These are phyloP conservation scores for Hexactinellida sp. DNA, from an alignment of 37 sponge, comb jelly and placozoan genomes.

Conservation along the genomic window DNA sequence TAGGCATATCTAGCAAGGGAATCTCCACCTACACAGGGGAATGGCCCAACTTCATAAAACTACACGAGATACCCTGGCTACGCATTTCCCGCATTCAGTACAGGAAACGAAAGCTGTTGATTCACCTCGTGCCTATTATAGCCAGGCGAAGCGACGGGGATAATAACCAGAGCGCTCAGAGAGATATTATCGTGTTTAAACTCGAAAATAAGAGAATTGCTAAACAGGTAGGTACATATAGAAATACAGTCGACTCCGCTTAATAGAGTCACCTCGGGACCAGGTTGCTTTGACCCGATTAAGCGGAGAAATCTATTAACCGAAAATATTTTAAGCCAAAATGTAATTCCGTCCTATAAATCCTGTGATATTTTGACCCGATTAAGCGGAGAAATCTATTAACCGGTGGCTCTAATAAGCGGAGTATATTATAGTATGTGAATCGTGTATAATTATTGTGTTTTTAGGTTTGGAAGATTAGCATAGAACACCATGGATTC, in stretches of 20 bases:
- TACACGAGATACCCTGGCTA: conserved; percentile 5
- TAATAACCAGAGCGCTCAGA: background rate
- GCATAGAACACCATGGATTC: conserved; percentile 5
- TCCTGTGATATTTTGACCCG: too few species aligned
- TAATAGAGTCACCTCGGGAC: too few species aligned
- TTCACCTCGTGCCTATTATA: background rate
- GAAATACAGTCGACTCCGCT: too few species aligned
- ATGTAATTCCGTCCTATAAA: too few species aligned
- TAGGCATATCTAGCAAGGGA: background rate
- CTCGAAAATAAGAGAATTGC: background rate
- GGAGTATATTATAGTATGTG: background rate
- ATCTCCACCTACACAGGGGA: background rate
- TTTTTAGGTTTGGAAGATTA: background rate
- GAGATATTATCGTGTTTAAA: background rate
- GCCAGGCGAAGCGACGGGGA: background rate
- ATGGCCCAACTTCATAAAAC: conserved; percentile 14
- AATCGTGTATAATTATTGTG: background rate
- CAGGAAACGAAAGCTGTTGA: background rate
- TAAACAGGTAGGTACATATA: background rate
- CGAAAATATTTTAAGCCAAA: background rate
- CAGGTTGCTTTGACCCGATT: too few species aligned
- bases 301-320: too few species aligned
- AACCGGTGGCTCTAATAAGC: too few species aligned
- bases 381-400: too few species aligned
- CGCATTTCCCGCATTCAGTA: background rate